Evolutionary conservation across 2,113 vertebrate genomes (phyloP).

Genomic region (Nycticorax nycticorax): DNA sequence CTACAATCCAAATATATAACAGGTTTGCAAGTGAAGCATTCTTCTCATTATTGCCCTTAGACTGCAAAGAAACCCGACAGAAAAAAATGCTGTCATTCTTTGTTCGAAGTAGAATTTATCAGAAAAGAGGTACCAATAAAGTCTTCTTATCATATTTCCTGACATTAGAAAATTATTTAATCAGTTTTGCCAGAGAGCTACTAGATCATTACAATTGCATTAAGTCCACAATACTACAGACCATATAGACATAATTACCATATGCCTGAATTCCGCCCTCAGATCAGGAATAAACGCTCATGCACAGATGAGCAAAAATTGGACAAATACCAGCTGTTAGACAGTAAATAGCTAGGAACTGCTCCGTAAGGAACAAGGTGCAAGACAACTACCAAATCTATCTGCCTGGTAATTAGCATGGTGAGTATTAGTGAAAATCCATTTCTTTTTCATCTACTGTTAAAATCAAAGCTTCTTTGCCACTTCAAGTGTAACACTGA

Average conservation of each 20-base stretch:
- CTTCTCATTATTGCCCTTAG: neutral
- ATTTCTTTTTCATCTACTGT: neutral
- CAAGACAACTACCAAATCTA: neutral
- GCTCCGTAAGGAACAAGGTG: neutral
- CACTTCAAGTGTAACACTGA: neutral
- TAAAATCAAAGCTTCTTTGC: neutral
- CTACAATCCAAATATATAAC: neutral
- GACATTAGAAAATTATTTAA: neutral
- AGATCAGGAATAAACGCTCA: neutral
- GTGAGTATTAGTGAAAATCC: neutral
- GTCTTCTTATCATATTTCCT: neutral
- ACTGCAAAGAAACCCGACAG: neutral
- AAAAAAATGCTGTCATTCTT: neutral
- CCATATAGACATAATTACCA: neutral
- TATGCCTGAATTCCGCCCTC: neutral
- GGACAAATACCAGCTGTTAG: neutral
- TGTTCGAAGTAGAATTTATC: neutral
- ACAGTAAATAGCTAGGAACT: neutral
- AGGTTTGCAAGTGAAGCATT: neutral
- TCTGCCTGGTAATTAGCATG: neutral
- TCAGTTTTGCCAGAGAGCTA: neutral
- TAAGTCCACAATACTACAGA: neutral
- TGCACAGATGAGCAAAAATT: neutral
- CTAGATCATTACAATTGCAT: neutral
- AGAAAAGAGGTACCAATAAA: neutral